Evolutionary conservation across 2,888 invertebrate genomes (phyloP).

Genomic region (Dicyrtomina minuta): DNA sequence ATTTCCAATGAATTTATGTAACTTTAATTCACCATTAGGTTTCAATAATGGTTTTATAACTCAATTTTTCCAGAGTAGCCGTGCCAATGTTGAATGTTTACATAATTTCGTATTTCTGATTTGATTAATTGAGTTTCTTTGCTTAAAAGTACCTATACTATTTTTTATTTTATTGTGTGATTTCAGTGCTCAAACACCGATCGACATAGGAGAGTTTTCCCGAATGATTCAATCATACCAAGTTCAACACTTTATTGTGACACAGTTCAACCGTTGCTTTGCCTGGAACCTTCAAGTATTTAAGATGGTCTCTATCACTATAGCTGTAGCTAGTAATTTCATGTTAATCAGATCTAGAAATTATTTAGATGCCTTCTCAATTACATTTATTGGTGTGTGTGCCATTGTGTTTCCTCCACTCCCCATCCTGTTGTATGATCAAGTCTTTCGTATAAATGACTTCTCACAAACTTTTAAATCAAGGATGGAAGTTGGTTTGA

Average conservation of each 20-base stretch:
- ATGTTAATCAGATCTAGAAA: conserved; percentile 23
- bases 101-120: too few relatives aligned
- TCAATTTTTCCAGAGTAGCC: too few relatives aligned
- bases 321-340: conserved; percentile 16
- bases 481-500: conserved; percentile 12
- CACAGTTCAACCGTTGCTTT: conserved; percentile 26
- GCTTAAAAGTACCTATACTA: too few relatives aligned
- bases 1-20: too few relatives aligned
- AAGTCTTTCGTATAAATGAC: conserved; percentile 24
- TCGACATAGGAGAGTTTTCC: conserved; percentile 27
- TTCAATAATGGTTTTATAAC: too few relatives aligned
- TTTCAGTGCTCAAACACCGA: conserved; percentile 33
- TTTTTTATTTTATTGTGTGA: too few relatives aligned
- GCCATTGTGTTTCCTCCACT: conserved; percentile 25
- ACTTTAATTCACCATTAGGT: too few relatives aligned
- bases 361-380: conserved; percentile 21
- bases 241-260: conserved; percentile 26
- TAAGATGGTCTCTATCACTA: conserved; percentile 22
- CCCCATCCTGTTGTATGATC: conserved; percentile 28
- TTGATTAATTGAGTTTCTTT: too few relatives aligned
- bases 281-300: conserved; percentile 28
- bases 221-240: conserved; percentile 28
- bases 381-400: conserved; percentile 22
- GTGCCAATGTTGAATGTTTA: too few relatives aligned
- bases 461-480: conserved; percentile 8